Evolutionary conservation across 1,140 invertebrate genomes (phyloP).

Genomic region (Drosophila takahashii): DNA sequence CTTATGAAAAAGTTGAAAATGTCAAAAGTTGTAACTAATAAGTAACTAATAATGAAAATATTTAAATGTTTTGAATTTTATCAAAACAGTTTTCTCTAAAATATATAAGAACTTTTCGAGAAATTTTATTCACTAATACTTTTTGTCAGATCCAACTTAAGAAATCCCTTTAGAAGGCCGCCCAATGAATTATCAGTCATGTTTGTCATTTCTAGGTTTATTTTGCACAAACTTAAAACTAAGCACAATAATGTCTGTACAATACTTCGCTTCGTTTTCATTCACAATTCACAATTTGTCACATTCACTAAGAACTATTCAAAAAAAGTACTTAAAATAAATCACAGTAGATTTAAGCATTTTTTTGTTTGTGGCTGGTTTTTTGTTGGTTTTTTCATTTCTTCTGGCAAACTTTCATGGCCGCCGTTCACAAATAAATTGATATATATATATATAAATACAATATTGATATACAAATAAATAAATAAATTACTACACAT

Average conservation of each 20-base stretch:
- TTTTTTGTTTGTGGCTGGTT: slow-evolving; percentile 56
- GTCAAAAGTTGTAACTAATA: too few species aligned
- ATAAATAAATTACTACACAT: slow-evolving; percentile 57
- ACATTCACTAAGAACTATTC: slow-evolving; percentile 63
- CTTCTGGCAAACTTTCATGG: not conserved
- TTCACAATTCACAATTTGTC: slow-evolving; percentile 11
- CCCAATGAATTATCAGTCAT: not conserved
- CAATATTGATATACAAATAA: slow-evolving; percentile 25
- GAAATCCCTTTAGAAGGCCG: not conserved
- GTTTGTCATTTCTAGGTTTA: slow-evolving; percentile 26
- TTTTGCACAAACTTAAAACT: slow-evolving; percentile 40
- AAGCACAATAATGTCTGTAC: slow-evolving; percentile 39
- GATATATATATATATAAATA: slow-evolving; percentile 45
- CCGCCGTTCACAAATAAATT: slow-evolving; percentile 36
- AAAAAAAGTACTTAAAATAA: slow-evolving; percentile 83
- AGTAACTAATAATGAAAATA: too few species aligned
- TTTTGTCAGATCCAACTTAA: too few species aligned
- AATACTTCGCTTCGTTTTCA: slow-evolving; percentile 30
- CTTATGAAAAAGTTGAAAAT: too few species aligned
- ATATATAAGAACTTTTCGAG: too few species aligned
- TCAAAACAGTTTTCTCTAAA: too few species aligned
- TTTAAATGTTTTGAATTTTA: too few species aligned
- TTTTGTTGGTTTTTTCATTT: slow-evolving; percentile 16
- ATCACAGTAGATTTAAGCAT: slow-evolving; percentile 80
- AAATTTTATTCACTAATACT: too few species aligned